phyloP scores from a whole-genome alignment of 2,888 invertebrate species.

The Ochropacha duplaris region DNA sequence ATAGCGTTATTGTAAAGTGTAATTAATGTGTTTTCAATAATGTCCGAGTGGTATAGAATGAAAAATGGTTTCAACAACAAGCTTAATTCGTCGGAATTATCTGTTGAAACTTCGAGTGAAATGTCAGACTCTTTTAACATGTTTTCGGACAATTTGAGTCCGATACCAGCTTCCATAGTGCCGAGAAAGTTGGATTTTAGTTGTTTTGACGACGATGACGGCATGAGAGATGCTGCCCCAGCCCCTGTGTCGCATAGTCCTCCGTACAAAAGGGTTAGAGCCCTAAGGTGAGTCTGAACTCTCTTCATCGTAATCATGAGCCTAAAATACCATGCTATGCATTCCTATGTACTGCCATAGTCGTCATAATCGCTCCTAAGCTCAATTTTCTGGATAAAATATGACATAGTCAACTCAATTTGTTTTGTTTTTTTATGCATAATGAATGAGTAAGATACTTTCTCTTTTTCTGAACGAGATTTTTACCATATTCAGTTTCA shows the following conservation, averaged over 20 bases:
- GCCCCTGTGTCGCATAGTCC: slow-evolving; percentile 70
- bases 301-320: slow-evolving; percentile 24
- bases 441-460: neutral
- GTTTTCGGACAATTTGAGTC: slow-evolving; percentile 83
- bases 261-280: slow-evolving; percentile 84
- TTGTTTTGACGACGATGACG: slow-evolving; percentile 70
- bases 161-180: slow-evolving; percentile 77
- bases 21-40: slow-evolving; percentile 57
- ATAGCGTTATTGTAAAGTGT: slow-evolving; percentile 55
- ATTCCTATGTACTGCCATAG: neutral
- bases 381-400: neutral
- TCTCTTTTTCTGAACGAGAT: neutral
- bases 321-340: slow-evolving; percentile 49
- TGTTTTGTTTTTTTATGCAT: neutral
- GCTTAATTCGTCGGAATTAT: slow-evolving; percentile 79
- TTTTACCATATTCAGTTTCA: neutral
- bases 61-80: slow-evolving; percentile 62
- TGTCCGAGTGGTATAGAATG: slow-evolving; percentile 78
- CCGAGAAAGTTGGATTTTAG: slow-evolving; percentile 85
- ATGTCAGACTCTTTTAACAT: slow-evolving; percentile 84
- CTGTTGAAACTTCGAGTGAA: slow-evolving; percentile 84
- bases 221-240: slow-evolving; percentile 57
- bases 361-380: neutral
- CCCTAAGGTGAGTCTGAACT: slow-evolving; percentile 70
- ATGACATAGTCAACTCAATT: neutral